Percentiles rank a stretch among this genome's conserved stretches.
These are phyloP conservation scores for Halichondria panicea DNA, from an alignment of 37 sponge, comb jelly and placozoan genomes.

Conservation along the genomic window DNA sequence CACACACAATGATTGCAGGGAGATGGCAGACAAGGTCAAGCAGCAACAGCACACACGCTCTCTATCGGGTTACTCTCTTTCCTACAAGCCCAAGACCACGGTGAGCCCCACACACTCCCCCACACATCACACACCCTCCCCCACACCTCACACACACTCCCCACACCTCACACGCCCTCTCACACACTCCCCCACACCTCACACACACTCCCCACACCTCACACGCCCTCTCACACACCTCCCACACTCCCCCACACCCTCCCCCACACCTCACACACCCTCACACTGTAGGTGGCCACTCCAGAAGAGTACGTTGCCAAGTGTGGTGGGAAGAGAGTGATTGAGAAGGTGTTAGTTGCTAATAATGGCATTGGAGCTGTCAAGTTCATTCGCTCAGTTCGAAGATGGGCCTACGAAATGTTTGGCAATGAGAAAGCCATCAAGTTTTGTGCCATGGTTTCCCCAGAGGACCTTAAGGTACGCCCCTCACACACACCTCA, in stretches of 20 bases:
- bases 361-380: constrained; percentile 99
- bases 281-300: constrained; percentile 67
- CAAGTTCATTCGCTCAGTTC: constrained; percentile 91
- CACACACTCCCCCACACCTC: not conserved
- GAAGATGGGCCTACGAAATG: constrained; percentile 96
- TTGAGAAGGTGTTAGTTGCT: constrained; percentile 92
- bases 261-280: not conserved
- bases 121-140: not conserved
- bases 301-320: constrained; percentile 90
- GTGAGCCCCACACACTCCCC: not conserved
- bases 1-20: too few species aligned
- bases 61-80: constrained; percentile 2
- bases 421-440: constrained; percentile 96
- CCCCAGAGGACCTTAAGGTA: constrained; percentile 97
- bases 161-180: not conserved
- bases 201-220: not conserved
- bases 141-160: not conserved
- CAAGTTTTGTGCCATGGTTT: constrained; percentile 92
- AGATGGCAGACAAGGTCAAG: not conserved
- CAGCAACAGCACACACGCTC: constrained; percentile 5
- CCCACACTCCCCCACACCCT: not conserved
- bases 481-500: not conserved
- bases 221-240: not conserved
- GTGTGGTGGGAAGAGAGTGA: constrained; percentile 87
- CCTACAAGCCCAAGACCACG: not conserved